Evolutionary conservation across 30 jellyfish, hydroid and myxozoan species (phyloP).

Genomic region (Aurelia sp.): DNA sequence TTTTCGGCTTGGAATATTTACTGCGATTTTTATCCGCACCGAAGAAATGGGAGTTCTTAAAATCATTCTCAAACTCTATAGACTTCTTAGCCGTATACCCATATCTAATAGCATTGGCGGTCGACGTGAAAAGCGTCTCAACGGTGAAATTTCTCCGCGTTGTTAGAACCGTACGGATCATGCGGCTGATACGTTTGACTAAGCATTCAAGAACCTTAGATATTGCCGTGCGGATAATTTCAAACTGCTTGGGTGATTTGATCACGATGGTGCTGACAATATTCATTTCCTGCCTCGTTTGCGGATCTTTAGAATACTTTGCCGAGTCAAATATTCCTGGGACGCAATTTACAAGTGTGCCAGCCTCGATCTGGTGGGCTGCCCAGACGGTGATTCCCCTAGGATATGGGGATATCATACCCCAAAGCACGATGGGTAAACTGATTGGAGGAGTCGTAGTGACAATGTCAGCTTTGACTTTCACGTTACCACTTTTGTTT

Average conservation of each 20-base stretch:
- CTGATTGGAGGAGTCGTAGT: constrained; percentile 68
- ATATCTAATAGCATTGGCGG: constrained; percentile 56
- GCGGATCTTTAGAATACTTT: constrained; percentile 67
- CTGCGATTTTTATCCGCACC: constrained; percentile 75
- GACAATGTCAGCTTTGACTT: constrained; percentile 75
- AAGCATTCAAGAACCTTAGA: constrained; percentile 68
- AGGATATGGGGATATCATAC: constrained; percentile 92
- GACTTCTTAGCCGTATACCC: constrained; percentile 82
- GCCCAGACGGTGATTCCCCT: constrained; percentile 79
- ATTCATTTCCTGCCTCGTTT: constrained; percentile 50
- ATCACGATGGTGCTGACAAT: constrained; percentile 54
- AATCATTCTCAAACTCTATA: constrained; percentile 50
- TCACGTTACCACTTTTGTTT: constrained; percentile 75
- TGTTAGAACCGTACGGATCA: constrained; percentile 69
- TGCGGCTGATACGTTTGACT: constrained; percentile 77
- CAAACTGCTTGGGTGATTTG: constrained; percentile 62
- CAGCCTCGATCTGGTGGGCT: constrained; percentile 91
- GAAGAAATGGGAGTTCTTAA: constrained; percentile 48
- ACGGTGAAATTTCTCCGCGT: constrained; percentile 51
- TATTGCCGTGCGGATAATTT: constrained; percentile 58
- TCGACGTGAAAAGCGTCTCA: constrained; percentile 45
- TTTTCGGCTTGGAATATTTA: constrained; percentile 67
- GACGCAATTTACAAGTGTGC: constrained; percentile 72
- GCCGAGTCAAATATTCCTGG: constrained; percentile 58
- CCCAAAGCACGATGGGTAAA: constrained; percentile 75